Base-by-base conservation (phyloP, 2,113 vertebrate genomes). In the Poicephalus gulielmi region DNA sequence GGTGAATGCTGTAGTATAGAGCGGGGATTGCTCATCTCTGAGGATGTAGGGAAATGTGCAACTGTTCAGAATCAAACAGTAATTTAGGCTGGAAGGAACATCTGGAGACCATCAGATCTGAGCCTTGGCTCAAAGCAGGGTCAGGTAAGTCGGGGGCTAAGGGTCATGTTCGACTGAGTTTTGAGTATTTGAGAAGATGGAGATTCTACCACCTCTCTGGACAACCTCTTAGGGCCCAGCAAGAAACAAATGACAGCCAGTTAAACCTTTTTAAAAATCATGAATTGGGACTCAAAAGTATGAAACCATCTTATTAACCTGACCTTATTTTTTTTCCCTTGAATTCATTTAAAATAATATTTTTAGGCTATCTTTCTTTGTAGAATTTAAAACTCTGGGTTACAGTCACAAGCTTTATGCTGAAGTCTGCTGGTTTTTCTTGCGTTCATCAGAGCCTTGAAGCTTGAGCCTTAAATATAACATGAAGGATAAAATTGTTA, bases 381-480 rank as follows among this genome's bases (percentile, higher is more conserved):
- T 37, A n/a, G 46, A 49, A 49, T 70, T 59, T 86, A 44, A 77
- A 49, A 49, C 17, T 62, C 75, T 50, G 37, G 5, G 10, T 84
- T 81, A n/a, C 30, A 30, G 12, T 41, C 39, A 28, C 16, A 33
- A 66, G 47, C 2, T 86, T 94, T 94, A 44, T 75, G 83, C 76
- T 95, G 90, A 92, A 76, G 18, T 71, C 71, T 83, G 81, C 82
- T 74, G 24, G 4, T 92, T 95, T 95, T 96, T 73, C 39, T 59
- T 83, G 67, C 44, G 49, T 80, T 89, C 60, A 62, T 33, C 25
- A 71, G 50, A 57, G 66, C 73, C 76, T 94, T 62, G 64, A 80
- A 83, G 43, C 71, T 74, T 37, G 23, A 78, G 30, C 62, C 88
- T 93, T 93, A 90, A 95, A 74, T 88, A 78, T 93, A 92, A 37